Evolutionary conservation across 2,888 invertebrate genomes (phyloP).

Genomic region (Ecliptopera silaceata): DNA sequence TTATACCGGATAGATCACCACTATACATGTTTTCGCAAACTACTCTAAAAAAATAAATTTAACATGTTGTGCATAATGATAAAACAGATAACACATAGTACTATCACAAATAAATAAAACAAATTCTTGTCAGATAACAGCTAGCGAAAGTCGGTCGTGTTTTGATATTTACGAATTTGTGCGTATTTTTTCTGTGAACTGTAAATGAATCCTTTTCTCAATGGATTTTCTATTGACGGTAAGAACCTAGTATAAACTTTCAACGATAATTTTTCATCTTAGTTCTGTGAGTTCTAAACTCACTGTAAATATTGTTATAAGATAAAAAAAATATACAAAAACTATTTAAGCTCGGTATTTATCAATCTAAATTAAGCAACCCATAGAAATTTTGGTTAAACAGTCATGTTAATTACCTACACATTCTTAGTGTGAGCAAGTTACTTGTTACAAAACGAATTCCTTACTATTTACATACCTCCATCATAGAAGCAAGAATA

Average conservation of each 20-base stretch:
- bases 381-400: too few relatives aligned
- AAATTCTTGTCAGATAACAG: conserved; percentile 33
- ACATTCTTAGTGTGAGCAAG: too few relatives aligned
- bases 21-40: not conserved
- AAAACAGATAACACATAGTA: conserved; percentile 32
- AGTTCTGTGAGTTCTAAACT: too few relatives aligned
- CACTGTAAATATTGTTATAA: too few relatives aligned
- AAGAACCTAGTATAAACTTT: too few relatives aligned
- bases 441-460: too few relatives aligned
- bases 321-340: too few relatives aligned
- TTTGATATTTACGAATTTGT: not conserved
- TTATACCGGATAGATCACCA: not conserved
- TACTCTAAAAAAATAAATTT: not conserved
- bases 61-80: conserved; percentile 18
- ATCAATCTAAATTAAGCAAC: too few relatives aligned
- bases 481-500: too few relatives aligned
- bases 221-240: conserved; percentile 57
- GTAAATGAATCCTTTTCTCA: conserved; percentile 61
- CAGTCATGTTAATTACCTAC: too few relatives aligned
- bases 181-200: not conserved
- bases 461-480: too few relatives aligned
- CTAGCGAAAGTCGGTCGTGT: conserved; percentile 21
- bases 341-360: too few relatives aligned
- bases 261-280: not conserved
- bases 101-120: conserved; percentile 35